These are phyloP conservation scores for Tetramorium bicarinatum DNA, from an alignment of 2,888 invertebrate genomes.

Conservation along the genomic window DNA sequence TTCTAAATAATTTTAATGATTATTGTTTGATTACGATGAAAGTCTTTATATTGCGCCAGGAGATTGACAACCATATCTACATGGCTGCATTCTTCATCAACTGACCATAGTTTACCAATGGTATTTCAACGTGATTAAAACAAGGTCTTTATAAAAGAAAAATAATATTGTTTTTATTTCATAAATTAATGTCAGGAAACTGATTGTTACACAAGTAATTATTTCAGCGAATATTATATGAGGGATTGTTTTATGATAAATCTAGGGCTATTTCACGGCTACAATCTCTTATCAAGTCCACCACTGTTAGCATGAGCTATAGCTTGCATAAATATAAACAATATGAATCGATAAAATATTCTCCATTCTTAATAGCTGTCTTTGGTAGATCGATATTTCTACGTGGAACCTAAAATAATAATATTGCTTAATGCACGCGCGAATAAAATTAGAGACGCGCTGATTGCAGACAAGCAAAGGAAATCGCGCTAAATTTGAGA, in stretches of 20 bases:
- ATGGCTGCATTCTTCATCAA: background rate
- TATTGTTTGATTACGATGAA: background rate
- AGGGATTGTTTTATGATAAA: background rate
- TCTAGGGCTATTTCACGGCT: background rate
- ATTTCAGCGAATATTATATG: background rate
- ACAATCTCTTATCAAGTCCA: background rate
- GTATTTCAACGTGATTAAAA: background rate
- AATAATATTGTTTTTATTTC: constrained; percentile 30
- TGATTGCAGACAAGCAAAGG: background rate
- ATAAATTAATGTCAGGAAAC: background rate
- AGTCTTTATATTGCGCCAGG: background rate
- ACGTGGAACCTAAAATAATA: constrained; percentile 27
- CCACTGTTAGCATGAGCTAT: constrained; percentile 7
- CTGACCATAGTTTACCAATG: background rate
- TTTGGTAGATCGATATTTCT: background rate
- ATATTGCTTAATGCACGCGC: background rate
- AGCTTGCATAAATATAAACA: constrained; percentile 28
- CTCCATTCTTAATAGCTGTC: background rate
- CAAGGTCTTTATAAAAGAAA: background rate
- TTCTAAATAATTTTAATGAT: background rate
- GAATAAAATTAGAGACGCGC: background rate
- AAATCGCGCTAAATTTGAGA: background rate
- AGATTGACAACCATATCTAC: constrained; percentile 22
- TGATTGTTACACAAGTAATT: background rate
- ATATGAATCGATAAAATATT: background rate